Percentiles rank a stretch among this genome's conserved stretches.
Evolutionary conservation across 2,113 vertebrate genomes (phyloP).

Genomic region (Carassius carassius): DNA sequence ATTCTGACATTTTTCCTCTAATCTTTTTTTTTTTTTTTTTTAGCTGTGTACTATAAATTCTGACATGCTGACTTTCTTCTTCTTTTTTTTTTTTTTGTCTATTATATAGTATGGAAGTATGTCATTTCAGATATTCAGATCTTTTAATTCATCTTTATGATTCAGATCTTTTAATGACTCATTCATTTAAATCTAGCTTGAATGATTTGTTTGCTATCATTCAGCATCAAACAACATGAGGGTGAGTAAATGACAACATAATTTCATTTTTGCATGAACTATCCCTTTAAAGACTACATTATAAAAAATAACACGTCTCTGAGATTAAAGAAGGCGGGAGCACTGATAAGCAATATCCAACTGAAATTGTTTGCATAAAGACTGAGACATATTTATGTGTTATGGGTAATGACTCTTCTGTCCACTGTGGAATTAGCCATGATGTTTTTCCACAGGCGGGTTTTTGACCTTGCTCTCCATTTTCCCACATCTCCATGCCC

Average conservation of each 20-base stretch:
- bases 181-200: neutral
- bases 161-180: neutral
- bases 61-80: neutral
- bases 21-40: too few relatives aligned
- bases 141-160: neutral
- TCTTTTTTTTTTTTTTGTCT: neutral
- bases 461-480: slow-evolving; percentile 47
- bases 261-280: neutral
- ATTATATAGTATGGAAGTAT: neutral
- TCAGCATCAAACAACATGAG: neutral
- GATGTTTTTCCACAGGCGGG: slow-evolving; percentile 32
- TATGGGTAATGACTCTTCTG: slow-evolving; percentile 10
- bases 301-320: neutral
- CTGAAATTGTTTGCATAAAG: neutral
- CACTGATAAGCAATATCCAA: slow-evolving; percentile 10
- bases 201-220: neutral
- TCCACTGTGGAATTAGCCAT: slow-evolving; percentile 14
- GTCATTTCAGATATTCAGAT: neutral
- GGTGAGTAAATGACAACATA: neutral
- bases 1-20: too few relatives aligned
- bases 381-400: slow-evolving; percentile 5
- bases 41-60: too few relatives aligned
- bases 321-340: neutral
- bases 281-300: neutral
- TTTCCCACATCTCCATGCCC: slow-evolving; percentile 28